A percentile compares a stretch with the other conserved stretches of the same genome.
These are phyloP conservation scores for Heliconius hortense DNA, from an alignment of 2,888 invertebrate species.

Conservation along the genomic window DNA sequence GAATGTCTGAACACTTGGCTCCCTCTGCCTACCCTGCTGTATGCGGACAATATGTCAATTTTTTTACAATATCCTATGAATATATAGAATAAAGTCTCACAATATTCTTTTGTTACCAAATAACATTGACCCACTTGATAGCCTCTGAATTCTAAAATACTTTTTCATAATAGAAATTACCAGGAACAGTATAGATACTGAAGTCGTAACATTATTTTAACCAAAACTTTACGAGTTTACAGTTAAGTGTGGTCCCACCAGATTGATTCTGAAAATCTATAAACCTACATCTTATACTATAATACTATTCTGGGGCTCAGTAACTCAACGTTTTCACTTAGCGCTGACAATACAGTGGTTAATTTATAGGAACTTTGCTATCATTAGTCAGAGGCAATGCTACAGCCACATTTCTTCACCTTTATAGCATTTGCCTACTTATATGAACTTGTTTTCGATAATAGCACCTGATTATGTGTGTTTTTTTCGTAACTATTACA, in stretches of 20 bases:
- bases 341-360: conserved; percentile 38
- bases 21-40: too few relatives aligned
- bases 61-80: neutral
- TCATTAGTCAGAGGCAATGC: conserved; percentile 26
- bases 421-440: conserved; percentile 26
- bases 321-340: conserved; percentile 39
- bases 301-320: conserved; percentile 40
- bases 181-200: conserved; percentile 8
- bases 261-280: conserved; percentile 66
- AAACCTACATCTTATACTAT: conserved; percentile 62
- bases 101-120: neutral
- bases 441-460: conserved; percentile 18
- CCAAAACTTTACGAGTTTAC: conserved; percentile 57
- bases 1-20: too few relatives aligned
- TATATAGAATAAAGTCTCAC: neutral
- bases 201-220: conserved; percentile 27
- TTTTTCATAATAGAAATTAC: conserved; percentile 1
- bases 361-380: conserved; percentile 38
- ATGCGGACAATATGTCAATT: too few relatives aligned
- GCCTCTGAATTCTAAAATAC: neutral
- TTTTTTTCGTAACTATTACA: conserved; percentile 20
- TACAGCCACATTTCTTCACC: conserved; percentile 16
- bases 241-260: conserved; percentile 45
- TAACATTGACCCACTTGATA: conserved; percentile 8
- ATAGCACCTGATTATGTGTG: conserved; percentile 4